Conservation (phyloP, 2,113 vertebrate species). For the Caracal caracal region DNA sequence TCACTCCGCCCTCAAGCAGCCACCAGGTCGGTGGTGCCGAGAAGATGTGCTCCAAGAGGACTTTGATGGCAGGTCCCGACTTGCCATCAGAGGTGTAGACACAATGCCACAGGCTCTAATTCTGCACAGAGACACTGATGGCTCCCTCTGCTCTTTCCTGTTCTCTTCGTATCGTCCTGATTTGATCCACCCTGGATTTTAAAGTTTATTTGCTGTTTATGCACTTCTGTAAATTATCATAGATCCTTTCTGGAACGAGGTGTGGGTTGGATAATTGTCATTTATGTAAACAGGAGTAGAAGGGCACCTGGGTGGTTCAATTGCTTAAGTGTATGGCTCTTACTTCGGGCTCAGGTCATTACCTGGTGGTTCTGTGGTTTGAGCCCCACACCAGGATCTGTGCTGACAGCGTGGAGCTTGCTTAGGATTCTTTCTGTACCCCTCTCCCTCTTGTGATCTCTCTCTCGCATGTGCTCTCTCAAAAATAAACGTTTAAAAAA, state of each 20-base stretch:
- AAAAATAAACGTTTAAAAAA: no score
- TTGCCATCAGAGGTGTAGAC: no score
- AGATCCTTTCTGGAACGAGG: background rate
- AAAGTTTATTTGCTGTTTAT: background rate
- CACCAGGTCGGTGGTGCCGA: background rate
- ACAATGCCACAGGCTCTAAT: rapidly evolving
- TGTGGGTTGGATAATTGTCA: background rate
- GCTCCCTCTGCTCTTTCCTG: background rate
- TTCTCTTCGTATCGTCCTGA: background rate
- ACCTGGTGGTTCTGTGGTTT: no score
- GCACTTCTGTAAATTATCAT: background rate
- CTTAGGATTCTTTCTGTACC: no score
- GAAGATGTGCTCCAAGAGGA: rapidly evolving
- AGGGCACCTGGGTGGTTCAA: no score
- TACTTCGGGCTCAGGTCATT: no score
- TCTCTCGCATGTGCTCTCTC: rapidly evolving
- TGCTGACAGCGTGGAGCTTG: no score
- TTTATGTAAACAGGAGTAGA: background rate
- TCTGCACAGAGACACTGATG: background rate
- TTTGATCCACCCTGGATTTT: background rate
- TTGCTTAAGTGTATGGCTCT: no score
- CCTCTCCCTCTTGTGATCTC: no score
- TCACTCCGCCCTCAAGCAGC: background rate
- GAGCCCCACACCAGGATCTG: no score
- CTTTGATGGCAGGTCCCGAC: background rate